Base-by-base conservation (phyloP, 2,888 invertebrate species). In the Tubulanus polymorphus region DNA sequence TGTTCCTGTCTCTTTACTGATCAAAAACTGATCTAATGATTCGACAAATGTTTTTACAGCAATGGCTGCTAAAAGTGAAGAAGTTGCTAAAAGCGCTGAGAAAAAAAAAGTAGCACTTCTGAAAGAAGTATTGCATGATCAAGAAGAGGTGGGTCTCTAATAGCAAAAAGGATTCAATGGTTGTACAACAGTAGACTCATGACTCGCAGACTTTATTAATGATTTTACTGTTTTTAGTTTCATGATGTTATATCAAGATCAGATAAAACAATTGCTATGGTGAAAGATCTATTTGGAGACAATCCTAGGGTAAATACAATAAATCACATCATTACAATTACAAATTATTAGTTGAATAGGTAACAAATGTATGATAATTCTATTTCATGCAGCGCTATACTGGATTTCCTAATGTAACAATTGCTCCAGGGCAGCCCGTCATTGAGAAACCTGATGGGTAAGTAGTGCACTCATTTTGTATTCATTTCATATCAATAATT, bases 241-340 rank as follows among this genome's bases (percentile, higher is more conserved):
- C 67, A 72, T 46, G 64, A 66, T 45, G 71, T 71, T 18, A 54
- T 74, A 41, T 63, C 67, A 27, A 72, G 68, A 48, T 71, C 73
- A 48, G 74, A 74, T 52, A 65, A 67, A 27, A 72, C 72, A 68
- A 69, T 74, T 71, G 63, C 71, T 3, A 68, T 71, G 20, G 73
- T 73, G 10, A 68, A 72, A 56, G 73, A 73, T 50, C 47, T 74
- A 49, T 74, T 74, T 69, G 74, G 73, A 30, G 74, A 74, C 66
- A 72, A 72, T 51, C 72, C 74, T 15, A 69, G 66, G 66, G 74
- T 73, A 57, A 56, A 25, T 41, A 8, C 35, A n/a, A n/a, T n/a
- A n/a, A n/a, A 1, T 49, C n/a, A 30, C 27, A 3, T 5, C 2
- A 35, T n/a, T n/a, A 45, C 6, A 48, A 5, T 8, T 26, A 5